Evolutionary conservation across 2,888 invertebrate species (phyloP).

Genomic region (Hirudinaria manillensis): DNA sequence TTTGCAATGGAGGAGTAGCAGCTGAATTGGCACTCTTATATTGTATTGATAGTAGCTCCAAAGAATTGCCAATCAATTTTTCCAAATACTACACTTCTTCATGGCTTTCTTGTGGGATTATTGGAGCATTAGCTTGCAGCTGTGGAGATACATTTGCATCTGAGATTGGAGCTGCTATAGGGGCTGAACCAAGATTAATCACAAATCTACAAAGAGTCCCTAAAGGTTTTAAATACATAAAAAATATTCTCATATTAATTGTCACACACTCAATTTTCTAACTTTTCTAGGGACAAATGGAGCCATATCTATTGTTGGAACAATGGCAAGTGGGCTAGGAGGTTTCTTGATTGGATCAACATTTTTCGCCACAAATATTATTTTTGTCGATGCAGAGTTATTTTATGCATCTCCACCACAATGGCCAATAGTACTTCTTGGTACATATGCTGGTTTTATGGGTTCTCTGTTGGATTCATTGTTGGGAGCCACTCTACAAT

Average conservation of each 20-base stretch:
- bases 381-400: constrained; percentile 46
- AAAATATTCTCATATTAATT: background rate
- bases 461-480: constrained; percentile 78
- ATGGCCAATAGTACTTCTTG: constrained; percentile 72
- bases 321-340: constrained; percentile 62
- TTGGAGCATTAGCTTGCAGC: constrained; percentile 72
- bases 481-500: constrained; percentile 78
- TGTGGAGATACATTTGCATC: constrained; percentile 88
- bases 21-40: constrained; percentile 71
- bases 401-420: constrained; percentile 56
- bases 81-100: constrained; percentile 64
- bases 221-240: constrained; percentile 56
- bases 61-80: constrained; percentile 74
- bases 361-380: constrained; percentile 66
- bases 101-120: constrained; percentile 72
- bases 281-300: constrained; percentile 72
- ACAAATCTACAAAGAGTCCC: constrained; percentile 71
- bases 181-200: constrained; percentile 68
- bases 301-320: constrained; percentile 64
- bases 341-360: constrained; percentile 68
- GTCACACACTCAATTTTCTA: no score
- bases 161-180: constrained; percentile 73
- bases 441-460: constrained; percentile 68
- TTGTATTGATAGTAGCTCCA: constrained; percentile 65
- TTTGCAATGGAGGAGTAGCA: constrained; percentile 84